phyloP scores from a whole-genome alignment of 2,888 invertebrate genomes.

The Andrena hattorfiana region DNA sequence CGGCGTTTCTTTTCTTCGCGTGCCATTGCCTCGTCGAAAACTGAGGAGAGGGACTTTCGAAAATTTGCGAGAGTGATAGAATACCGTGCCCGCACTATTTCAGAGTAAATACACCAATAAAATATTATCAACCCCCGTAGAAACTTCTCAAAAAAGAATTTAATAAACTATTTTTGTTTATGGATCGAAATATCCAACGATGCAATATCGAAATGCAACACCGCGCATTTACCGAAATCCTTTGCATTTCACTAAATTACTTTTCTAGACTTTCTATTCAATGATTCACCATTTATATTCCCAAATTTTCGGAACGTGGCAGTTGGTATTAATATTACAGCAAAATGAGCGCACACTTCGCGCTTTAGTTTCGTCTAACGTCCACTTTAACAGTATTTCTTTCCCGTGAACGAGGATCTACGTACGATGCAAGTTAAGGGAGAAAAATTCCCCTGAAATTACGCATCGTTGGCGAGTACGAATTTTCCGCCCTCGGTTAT shows the following conservation, averaged over 20 bases:
- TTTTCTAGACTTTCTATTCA: no score
- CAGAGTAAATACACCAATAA: no score
- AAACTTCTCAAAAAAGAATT: no score
- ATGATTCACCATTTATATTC: no score
- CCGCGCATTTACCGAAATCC: no score
- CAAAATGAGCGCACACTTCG: neutral
- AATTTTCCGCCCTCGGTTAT: neutral
- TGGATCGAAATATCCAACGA: no score
- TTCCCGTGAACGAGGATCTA: neutral
- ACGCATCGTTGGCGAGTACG: conserved; percentile 9
- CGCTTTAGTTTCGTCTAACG: neutral
- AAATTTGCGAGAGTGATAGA: conserved; percentile 15
- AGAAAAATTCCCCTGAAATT: conserved; percentile 9
- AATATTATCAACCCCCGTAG: no score
- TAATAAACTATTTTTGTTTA: no score
- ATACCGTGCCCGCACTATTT: neutral
- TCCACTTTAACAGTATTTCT: neutral
- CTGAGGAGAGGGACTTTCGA: conserved; percentile 8
- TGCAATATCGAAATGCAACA: no score
- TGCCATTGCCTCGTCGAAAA: conserved; percentile 16
- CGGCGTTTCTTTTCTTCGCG: conserved; percentile 48
- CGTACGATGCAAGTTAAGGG: neutral
- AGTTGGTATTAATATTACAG: neutral
- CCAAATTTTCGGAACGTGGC: no score
- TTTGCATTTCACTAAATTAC: no score